phyloP scores from a whole-genome alignment of 2,888 invertebrate genomes.

The Therioaphis trifolii region DNA sequence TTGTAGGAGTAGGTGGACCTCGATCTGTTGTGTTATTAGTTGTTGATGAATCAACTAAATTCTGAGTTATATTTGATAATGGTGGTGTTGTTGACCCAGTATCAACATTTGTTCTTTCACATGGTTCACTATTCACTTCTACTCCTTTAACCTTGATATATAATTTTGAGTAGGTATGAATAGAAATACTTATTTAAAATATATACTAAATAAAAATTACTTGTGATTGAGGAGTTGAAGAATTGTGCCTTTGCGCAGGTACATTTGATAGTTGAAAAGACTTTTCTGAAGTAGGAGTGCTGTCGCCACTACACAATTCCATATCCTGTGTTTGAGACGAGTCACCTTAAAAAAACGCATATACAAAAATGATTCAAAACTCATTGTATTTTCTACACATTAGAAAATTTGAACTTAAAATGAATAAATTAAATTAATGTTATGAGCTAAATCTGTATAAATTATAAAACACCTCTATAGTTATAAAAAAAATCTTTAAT shows the following conservation, averaged over 20 bases:
- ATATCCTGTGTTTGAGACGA: constrained; percentile 81
- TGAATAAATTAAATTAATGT: too few species aligned
- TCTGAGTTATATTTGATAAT: constrained; percentile 53
- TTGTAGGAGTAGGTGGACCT: constrained; percentile 79
- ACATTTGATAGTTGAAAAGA: constrained; percentile 68
- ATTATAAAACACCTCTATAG: too few species aligned
- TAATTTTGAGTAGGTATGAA: too few species aligned
- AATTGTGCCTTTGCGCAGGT: constrained; percentile 70
- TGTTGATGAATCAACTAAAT: constrained; percentile 42
- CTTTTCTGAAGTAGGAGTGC: constrained; percentile 87
- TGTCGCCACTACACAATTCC: constrained; percentile 93
- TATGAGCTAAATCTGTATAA: too few species aligned
- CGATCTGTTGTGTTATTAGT: constrained; percentile 64
- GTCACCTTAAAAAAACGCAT: constrained; percentile 64
- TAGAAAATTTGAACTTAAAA: too few species aligned
- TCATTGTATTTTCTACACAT: too few species aligned
- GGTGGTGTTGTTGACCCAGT: constrained; percentile 58
- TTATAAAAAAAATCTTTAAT: too few species aligned
- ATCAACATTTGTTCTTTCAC: constrained; percentile 62
- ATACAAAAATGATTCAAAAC: too few species aligned
- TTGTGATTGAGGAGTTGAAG: constrained; percentile 58
- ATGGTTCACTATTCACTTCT: constrained; percentile 47
- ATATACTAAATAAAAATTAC: constrained; percentile 19
- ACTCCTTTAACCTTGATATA: constrained; percentile 48
- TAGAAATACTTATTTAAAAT: too few species aligned